Evolutionary conservation across 1,140 invertebrate genomes (phyloP).

Genomic region (Melanaphis sacchari): DNA sequence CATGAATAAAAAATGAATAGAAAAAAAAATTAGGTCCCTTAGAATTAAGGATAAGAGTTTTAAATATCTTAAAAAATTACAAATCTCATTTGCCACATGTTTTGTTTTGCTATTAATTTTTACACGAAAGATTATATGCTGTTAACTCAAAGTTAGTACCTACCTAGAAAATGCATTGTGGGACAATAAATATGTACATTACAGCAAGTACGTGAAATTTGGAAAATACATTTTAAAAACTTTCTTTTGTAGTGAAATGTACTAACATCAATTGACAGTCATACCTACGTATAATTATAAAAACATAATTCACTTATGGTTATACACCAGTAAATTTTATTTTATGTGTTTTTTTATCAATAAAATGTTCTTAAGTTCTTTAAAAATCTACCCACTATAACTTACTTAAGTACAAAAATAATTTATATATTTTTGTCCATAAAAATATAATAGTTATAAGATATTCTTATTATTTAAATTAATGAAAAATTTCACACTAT

Average conservation of each 20-base stretch:
- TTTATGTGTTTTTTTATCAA: background rate
- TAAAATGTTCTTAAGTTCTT: background rate
- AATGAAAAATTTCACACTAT: background rate
- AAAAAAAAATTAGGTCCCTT: background rate
- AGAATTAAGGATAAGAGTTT: background rate
- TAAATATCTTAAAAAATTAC: background rate
- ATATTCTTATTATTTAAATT: background rate
- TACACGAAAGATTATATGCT: background rate
- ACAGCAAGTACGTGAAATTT: background rate
- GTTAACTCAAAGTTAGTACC: background rate
- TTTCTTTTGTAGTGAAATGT: constrained; percentile 36
- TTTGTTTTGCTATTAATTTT: background rate
- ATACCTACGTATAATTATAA: background rate
- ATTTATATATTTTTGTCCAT: background rate
- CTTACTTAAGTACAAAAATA: background rate
- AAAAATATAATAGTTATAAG: background rate
- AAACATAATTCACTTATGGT: background rate
- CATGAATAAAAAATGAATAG: background rate
- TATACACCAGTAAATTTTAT: background rate
- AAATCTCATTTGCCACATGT: background rate
- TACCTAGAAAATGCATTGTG: background rate
- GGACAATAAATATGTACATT: background rate
- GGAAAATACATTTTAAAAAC: constrained; percentile 12
- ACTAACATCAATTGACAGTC: background rate
- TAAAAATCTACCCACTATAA: background rate